Conservation (phyloP, 2,888 invertebrate species). For the Alcis repandata region DNA sequence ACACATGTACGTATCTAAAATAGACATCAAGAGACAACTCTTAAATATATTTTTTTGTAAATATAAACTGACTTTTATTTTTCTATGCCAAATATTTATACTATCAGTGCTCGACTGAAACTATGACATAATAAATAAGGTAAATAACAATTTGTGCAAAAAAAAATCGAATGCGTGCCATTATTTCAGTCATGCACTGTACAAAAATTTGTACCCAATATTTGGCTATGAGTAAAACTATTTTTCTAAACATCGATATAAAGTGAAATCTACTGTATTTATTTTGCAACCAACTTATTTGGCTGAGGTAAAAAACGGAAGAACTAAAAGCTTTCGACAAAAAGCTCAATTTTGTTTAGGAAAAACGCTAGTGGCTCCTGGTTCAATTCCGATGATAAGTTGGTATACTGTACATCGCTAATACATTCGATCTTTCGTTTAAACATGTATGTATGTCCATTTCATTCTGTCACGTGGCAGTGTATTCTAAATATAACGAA, state of each 20-base stretch:
- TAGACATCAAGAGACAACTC: conserved; percentile 49
- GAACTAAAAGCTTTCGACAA: neutral
- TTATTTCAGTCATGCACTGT: conserved; percentile 16
- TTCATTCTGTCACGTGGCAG: conserved; percentile 16
- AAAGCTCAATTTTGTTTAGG: neutral
- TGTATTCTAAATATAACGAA: conserved; percentile 11
- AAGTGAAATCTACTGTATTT: neutral
- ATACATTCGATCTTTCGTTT: conserved; percentile 16
- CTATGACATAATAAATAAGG: neutral
- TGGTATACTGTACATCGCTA: neutral
- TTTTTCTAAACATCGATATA: conserved; percentile 20
- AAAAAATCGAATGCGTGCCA: conserved; percentile 7
- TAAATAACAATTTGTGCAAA: neutral
- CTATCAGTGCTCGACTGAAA: conserved; percentile 8
- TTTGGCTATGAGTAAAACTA: conserved; percentile 1
- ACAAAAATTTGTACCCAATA: neutral
- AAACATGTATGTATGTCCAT: conserved; percentile 1
- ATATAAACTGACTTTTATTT: conserved; percentile 19
- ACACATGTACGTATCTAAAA: conserved; percentile 66
- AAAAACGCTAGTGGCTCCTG: neutral
- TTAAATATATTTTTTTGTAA: conserved; percentile 26
- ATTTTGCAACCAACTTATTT: neutral
- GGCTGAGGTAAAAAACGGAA: neutral
- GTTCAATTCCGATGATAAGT: neutral
- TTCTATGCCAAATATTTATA: conserved; percentile 6